A percentile compares a stretch with the other conserved stretches of the same genome.
These are phyloP conservation scores for Eciton burchellii DNA, from an alignment of 1,140 invertebrate species.

Conservation along the genomic window DNA sequence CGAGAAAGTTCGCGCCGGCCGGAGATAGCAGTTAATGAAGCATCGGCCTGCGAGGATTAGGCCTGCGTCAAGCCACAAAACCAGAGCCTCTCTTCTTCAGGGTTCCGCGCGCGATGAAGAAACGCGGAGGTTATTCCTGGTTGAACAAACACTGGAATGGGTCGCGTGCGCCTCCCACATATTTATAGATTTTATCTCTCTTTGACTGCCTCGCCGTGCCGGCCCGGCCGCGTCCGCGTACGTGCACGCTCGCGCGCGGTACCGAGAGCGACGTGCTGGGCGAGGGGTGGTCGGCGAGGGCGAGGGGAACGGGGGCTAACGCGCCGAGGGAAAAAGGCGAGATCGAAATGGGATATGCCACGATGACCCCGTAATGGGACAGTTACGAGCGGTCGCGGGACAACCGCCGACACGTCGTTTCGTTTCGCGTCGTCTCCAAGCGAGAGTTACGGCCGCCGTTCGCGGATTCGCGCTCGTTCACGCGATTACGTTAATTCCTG, in stretches of 20 bases:
- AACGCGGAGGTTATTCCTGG: constrained; percentile 85
- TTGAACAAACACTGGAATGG: constrained; percentile 86
- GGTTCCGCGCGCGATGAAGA: constrained; percentile 80
- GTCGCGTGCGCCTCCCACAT: constrained; percentile 85
- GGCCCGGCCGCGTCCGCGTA: constrained; percentile 76
- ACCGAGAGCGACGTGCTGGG: constrained; percentile 45
- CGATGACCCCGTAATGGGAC: constrained; percentile 52
- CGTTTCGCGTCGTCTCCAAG: constrained; percentile 19
- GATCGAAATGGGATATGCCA: constrained; percentile 15
- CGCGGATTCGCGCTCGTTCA: no score
- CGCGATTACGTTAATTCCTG: no score
- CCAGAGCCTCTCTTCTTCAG: constrained; percentile 78
- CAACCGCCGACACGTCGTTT: constrained; percentile 39
- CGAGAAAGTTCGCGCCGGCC: constrained; percentile 1
- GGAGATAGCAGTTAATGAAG: constrained; percentile 67
- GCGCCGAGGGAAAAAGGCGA: background rate
- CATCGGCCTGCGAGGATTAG: constrained; percentile 67
- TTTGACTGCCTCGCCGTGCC: constrained; percentile 80
- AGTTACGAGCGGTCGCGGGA: constrained; percentile 39
- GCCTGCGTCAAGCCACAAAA: constrained; percentile 84
- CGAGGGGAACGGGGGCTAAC: constrained; percentile 28
- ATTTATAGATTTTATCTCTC: constrained; percentile 86
- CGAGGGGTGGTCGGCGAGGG: constrained; percentile 26
- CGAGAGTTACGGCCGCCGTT: no score
- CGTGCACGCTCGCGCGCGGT: constrained; percentile 70